Percentiles rank a stretch among this genome's conserved stretches.
phyloP scores from a whole-genome alignment of 2,797 vertebrate species.

The Synaphobranchus kaupii region DNA sequence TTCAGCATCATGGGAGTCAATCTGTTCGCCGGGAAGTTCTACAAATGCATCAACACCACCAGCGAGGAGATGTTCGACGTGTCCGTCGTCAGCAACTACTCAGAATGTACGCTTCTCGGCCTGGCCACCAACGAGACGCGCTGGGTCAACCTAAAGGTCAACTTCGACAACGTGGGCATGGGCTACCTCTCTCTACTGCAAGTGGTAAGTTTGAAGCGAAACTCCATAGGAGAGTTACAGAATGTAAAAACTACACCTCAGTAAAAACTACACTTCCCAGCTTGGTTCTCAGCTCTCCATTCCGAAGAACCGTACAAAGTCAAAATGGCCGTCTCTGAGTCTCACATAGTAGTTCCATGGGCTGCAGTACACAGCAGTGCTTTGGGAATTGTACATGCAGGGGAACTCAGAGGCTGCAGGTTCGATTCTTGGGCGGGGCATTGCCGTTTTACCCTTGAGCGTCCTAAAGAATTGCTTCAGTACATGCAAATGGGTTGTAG shows the following conservation, averaged over 20 bases:
- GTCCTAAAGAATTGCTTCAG: background rate
- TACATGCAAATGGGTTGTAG: background rate
- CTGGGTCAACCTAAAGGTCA: conserved; percentile 89
- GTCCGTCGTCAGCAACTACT: conserved; percentile 76
- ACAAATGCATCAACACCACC: conserved; percentile 84
- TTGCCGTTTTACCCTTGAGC: background rate
- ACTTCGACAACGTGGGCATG: conserved; percentile 91
- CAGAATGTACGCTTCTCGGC: conserved; percentile 74
- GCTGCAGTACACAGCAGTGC: too few species aligned
- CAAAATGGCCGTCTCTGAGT: too few species aligned
- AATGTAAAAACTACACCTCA: background rate
- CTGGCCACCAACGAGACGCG: conserved; percentile 67
- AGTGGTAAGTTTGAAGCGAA: conserved; percentile 79
- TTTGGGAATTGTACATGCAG: too few species aligned
- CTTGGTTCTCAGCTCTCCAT: too few species aligned
- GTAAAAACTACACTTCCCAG: background rate
- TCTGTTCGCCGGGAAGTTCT: conserved; percentile 92
- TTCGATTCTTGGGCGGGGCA: too few species aligned
- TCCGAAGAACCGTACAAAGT: too few species aligned
- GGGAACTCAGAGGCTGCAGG: too few species aligned
- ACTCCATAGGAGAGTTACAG: background rate
- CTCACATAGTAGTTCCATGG: too few species aligned
- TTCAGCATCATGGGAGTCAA: conserved; percentile 98
- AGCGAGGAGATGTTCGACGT: conserved; percentile 59
- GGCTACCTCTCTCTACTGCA: conserved; percentile 93